A percentile compares a stretch with the other conserved stretches of the same genome.
Evolutionary conservation across 1,140 invertebrate genomes (phyloP).

Genomic region (Asobara japonica): DNA sequence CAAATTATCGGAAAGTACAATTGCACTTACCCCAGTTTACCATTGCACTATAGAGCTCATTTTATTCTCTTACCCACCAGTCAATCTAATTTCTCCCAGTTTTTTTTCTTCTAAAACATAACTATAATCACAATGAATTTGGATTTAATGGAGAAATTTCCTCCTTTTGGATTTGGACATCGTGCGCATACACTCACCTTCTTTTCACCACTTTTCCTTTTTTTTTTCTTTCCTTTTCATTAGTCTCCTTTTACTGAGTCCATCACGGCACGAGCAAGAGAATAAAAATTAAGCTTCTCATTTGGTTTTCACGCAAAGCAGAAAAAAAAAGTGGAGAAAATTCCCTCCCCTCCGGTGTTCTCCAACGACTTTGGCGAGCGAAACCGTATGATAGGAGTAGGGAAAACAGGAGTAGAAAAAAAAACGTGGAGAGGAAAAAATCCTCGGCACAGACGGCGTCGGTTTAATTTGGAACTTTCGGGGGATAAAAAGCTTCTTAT

Average conservation of each 20-base stretch:
- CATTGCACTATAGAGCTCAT: too few relatives aligned
- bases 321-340: slow-evolving; percentile 22
- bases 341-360: neutral
- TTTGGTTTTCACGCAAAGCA: slow-evolving; percentile 14
- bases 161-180: neutral
- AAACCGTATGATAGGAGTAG: slow-evolving; percentile 24
- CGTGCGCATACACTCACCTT: neutral
- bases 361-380: slow-evolving; percentile 7
- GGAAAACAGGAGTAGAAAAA: neutral
- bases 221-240: neutral
- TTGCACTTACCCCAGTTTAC: too few relatives aligned
- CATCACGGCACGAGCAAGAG: neutral
- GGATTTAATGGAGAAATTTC: slow-evolving; percentile 33
- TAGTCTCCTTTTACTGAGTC: neutral
- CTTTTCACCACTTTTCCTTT: neutral
- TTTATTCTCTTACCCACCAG: too few relatives aligned
- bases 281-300: slow-evolving; percentile 23
- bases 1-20: too few relatives aligned
- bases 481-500: slow-evolving; percentile 46
- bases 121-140: slow-evolving; percentile 46
- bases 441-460: slow-evolving; percentile 44
- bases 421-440: slow-evolving; percentile 12
- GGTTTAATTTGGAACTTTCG: slow-evolving; percentile 52
- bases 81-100: too few relatives aligned
- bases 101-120: too few relatives aligned